phyloP scores from a whole-genome alignment of 1,140 invertebrate species.

The Drosophila leontia region DNA sequence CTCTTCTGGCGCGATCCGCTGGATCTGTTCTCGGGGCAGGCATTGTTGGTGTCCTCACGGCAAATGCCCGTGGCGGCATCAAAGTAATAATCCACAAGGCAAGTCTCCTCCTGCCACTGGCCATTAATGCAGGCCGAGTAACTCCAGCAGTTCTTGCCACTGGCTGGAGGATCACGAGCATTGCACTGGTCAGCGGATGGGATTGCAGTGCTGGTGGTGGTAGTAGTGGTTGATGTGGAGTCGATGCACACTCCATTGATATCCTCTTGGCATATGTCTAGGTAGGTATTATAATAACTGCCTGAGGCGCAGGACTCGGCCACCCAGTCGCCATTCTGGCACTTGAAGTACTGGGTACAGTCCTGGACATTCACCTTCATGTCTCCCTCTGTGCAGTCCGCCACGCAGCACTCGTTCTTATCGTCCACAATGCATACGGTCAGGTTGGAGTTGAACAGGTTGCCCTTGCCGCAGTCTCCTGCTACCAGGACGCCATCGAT shows the following conservation, averaged over 20 bases:
- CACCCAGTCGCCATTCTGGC: constrained; percentile 45
- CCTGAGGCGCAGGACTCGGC: constrained; percentile 25
- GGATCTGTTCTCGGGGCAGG: constrained; percentile 52
- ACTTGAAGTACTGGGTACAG: constrained; percentile 55
- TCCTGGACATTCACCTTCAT: constrained; percentile 7
- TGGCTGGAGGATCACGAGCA: constrained; percentile 15
- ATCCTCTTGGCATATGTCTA: constrained; percentile 11
- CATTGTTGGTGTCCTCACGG: constrained; percentile 18
- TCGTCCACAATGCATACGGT: constrained; percentile 28
- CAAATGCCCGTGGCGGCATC: constrained; percentile 39
- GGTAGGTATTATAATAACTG: constrained; percentile 20
- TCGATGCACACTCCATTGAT: constrained; percentile 23
- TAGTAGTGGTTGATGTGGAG: not conserved
- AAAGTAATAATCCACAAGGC: constrained; percentile 42
- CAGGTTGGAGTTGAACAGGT: constrained; percentile 30
- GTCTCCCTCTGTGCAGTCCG: constrained; percentile 26
- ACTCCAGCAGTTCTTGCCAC: constrained; percentile 43
- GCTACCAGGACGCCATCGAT: constrained; percentile 32
- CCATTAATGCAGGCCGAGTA: constrained; percentile 54
- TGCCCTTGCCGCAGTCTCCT: constrained; percentile 52
- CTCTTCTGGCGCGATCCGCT: constrained; percentile 29
- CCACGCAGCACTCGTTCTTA: constrained; percentile 34
- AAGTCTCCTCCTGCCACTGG: constrained; percentile 45
- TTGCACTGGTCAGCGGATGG: not conserved
- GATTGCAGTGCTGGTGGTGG: not conserved